These are phyloP conservation scores for Zoroaster sp. DNA, from an alignment of 53 echinoderm and acorn worm species.

Conservation along the genomic window DNA sequence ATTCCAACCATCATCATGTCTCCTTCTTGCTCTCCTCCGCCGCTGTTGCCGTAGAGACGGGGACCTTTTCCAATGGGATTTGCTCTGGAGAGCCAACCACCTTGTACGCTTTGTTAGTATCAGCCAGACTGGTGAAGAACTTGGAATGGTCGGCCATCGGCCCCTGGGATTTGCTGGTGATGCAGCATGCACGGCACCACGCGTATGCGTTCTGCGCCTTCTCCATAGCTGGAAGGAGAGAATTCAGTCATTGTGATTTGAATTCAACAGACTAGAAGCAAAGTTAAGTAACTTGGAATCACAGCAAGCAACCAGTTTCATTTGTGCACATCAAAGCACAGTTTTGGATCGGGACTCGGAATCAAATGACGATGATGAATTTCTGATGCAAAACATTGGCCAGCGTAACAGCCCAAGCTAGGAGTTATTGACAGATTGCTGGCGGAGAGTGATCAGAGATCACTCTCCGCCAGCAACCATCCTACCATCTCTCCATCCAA, in stretches of 20 bases:
- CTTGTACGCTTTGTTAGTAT: constrained; percentile 74
- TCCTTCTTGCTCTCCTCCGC: constrained; percentile 41
- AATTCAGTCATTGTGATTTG: neutral
- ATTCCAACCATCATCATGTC: neutral
- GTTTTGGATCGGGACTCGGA: too few relatives aligned
- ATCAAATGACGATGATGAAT: too few relatives aligned
- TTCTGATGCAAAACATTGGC: too few relatives aligned
- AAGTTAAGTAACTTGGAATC: too few relatives aligned
- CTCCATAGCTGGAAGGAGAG: constrained; percentile 28
- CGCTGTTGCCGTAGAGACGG: constrained; percentile 4
- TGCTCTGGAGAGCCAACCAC: constrained; percentile 78
- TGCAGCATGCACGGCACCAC: constrained; percentile 83
- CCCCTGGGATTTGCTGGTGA: constrained; percentile 62
- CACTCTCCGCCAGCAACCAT: too few relatives aligned
- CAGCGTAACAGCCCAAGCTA: too few relatives aligned
- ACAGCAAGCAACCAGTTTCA: too few relatives aligned
- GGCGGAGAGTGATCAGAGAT: too few relatives aligned
- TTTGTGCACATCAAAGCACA: too few relatives aligned
- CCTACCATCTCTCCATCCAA: too few relatives aligned
- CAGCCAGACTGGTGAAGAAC: constrained; percentile 84
- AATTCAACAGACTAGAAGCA: neutral
- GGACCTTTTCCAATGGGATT: constrained; percentile 71
- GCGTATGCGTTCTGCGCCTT: constrained; percentile 74
- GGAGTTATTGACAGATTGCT: too few relatives aligned
- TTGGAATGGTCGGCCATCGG: constrained; percentile 71